Evolutionary conservation across 2,113 vertebrate species (phyloP).

Genomic region (Heliornis fulica): DNA sequence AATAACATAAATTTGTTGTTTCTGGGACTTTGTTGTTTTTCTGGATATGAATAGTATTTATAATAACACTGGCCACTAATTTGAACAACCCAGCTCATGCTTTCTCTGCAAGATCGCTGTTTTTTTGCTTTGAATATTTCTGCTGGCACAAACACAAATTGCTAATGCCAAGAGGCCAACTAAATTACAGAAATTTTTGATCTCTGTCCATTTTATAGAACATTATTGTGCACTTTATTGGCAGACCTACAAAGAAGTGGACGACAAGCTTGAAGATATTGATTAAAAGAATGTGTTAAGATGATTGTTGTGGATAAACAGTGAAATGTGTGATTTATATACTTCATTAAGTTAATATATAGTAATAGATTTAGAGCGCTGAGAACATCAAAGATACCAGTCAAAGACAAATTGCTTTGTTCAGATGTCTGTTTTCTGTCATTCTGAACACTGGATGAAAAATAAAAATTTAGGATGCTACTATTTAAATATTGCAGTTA

Average conservation of each 20-base stretch:
- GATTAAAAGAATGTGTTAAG: constrained; percentile 14
- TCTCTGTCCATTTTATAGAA: constrained; percentile 8
- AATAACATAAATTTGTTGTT: not conserved
- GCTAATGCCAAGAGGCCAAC: not conserved
- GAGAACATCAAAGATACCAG: not conserved
- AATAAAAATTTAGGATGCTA: not conserved
- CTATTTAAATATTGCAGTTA: not conserved
- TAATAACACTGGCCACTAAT: not conserved
- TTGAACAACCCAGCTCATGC: not conserved
- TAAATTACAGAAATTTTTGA: constrained; percentile 14
- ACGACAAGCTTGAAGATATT: constrained; percentile 26
- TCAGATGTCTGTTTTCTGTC: not conserved
- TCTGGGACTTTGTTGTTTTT: not conserved
- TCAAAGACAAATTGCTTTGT: not conserved
- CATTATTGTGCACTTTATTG: constrained; percentile 5
- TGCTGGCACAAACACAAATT: not conserved
- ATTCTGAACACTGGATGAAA: not conserved
- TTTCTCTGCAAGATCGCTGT: not conserved
- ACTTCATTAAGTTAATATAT: not conserved
- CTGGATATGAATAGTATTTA: not conserved
- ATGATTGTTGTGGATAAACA: not conserved
- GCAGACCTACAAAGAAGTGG: not conserved
- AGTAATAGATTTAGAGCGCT: not conserved
- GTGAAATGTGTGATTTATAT: not conserved
- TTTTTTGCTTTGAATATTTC: not conserved